Base-by-base conservation (phyloP, 2,797 vertebrate species). In the Craterocephalus amniculus region DNA sequence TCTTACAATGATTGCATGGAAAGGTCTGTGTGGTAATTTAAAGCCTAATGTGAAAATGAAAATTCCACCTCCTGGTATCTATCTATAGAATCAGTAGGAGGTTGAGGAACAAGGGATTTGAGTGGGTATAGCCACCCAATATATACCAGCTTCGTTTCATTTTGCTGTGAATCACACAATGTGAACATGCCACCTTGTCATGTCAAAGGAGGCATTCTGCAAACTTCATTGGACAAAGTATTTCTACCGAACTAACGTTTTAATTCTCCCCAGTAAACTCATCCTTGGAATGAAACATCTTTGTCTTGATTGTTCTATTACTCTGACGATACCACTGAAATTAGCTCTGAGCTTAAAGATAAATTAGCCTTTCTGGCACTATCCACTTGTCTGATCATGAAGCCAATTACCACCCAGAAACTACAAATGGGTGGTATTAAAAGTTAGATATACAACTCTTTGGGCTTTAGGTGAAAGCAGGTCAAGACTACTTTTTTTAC, bases 271-370 rank as follows among this genome's bases (percentile, higher is more conserved):
- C 5, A 74, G 34, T 67, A 69, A 82, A 73, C 49, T 49, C 36
- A 51, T 63, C 52, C 63, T 65, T 79, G 32, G 4, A 73, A 80
- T 62, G 22, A 77, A 84, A 74, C 55, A 70, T 68, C 48, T 43
- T 43, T 58, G 34, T 78, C 74, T 65, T 31, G 52, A 77, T 62
- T 69, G 64, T 78, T 58, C 61, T 16, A 76, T 75, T 74, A 70
- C 38, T 59, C 72, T 79, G 83, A 87, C 80, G 70, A 66, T 84
- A 90, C 87, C 78, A 70, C 4, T 76, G 79, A 78, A 87, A 80
- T 52, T 63, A 57, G 77, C 84, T 74, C 63, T 52, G 45, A 76
- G 86, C 83, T 68, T 66, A 70, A 80, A 87, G 81, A 91, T 87
- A 86, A 76, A 80, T 81, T 61, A 72, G 27, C 73, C 66, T 60